phyloP scores from a whole-genome alignment of 1,140 invertebrate genomes.

The Anagrus nilaparvatae region DNA sequence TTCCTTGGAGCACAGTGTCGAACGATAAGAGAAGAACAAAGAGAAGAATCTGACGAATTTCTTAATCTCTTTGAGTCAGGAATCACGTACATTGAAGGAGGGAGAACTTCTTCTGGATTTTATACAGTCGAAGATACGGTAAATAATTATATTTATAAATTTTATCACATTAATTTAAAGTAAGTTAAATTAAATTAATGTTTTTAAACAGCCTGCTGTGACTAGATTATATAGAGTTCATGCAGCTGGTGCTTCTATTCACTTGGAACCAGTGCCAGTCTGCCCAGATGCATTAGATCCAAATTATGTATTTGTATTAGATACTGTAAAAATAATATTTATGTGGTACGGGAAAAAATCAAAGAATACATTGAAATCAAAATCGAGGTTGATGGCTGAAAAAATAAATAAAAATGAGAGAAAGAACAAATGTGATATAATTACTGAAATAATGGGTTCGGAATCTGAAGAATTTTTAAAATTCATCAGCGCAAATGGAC shows the following conservation, averaged over 20 bases:
- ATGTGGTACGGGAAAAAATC: conserved; percentile 89
- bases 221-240: conserved; percentile 84
- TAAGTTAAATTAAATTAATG: background rate
- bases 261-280: conserved; percentile 82
- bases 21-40: conserved; percentile 96
- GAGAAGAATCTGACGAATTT: conserved; percentile 94
- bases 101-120: conserved; percentile 92
- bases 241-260: conserved; percentile 75
- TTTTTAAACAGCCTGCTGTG: conserved; percentile 65
- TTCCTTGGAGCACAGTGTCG: conserved; percentile 88
- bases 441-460: conserved; percentile 69
- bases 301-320: conserved; percentile 85
- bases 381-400: conserved; percentile 89
- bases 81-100: conserved; percentile 95
- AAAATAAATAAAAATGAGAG: conserved; percentile 99
- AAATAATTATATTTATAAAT: conserved; percentile 15
- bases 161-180: background rate
- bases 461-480: conserved; percentile 83
- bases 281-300: conserved; percentile 69
- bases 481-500: conserved; percentile 45
- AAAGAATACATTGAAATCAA: conserved; percentile 91
- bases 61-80: conserved; percentile 82
- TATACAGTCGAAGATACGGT: conserved; percentile 92
- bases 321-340: conserved; percentile 77
- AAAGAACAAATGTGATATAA: conserved; percentile 88